phyloP scores from a whole-genome alignment of 2,797 vertebrate species.

The Erethizon dorsatum region DNA sequence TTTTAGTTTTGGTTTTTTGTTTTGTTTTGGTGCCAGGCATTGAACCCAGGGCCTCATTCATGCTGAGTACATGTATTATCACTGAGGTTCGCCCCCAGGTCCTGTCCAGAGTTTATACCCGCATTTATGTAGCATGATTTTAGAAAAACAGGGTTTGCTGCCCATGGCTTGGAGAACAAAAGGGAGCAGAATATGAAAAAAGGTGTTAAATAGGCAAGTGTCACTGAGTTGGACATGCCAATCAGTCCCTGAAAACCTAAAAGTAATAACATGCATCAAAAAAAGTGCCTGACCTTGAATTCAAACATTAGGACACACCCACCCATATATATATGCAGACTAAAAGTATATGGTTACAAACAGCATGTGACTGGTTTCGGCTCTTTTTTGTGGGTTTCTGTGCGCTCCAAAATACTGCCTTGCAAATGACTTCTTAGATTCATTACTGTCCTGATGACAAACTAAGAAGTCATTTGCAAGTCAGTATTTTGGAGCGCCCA shows the following conservation, averaged over 20 bases:
- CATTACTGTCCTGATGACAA: slow-evolving; percentile 13
- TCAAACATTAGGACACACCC: background rate
- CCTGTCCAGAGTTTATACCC: background rate
- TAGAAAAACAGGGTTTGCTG: background rate
- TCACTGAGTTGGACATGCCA: background rate
- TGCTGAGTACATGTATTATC: background rate
- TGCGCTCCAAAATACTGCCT: slow-evolving; percentile 27
- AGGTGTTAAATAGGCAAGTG: background rate
- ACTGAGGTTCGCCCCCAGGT: background rate
- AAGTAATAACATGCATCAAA: background rate
- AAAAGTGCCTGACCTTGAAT: background rate
- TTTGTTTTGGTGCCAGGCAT: background rate
- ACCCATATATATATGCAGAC: background rate
- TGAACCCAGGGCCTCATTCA: background rate
- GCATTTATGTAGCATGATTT: background rate
- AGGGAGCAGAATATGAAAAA: background rate
- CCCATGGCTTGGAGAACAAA: background rate
- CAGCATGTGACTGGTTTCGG: slow-evolving; percentile 29
- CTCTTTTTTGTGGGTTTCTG: slow-evolving; percentile 58
- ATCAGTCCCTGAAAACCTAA: background rate
- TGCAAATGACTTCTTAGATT: slow-evolving; percentile 21
- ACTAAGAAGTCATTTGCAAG: slow-evolving; percentile 45
- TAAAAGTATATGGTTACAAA: background rate
- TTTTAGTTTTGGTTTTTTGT: background rate
- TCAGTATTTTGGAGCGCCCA: slow-evolving; percentile 3